These are phyloP conservation scores for Eupithecia pulchellata DNA, from an alignment of 2,888 invertebrate species.

Conservation along the genomic window DNA sequence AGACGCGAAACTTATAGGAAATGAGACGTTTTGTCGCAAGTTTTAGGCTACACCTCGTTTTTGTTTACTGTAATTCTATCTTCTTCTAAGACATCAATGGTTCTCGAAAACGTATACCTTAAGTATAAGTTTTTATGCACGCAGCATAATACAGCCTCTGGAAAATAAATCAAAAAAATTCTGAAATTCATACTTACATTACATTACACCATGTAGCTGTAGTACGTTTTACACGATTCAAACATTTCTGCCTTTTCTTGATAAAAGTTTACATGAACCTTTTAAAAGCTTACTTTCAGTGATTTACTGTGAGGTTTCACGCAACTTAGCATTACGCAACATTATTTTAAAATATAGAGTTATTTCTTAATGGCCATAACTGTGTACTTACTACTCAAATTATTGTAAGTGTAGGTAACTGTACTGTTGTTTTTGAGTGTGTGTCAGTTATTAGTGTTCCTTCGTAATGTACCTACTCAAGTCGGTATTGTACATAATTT, in stretches of 20 bases:
- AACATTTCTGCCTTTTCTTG: slow-evolving; percentile 6
- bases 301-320: slow-evolving; percentile 14
- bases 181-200: background rate
- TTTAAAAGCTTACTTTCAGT: slow-evolving; percentile 16
- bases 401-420: background rate
- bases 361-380: background rate
- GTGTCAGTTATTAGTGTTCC: too few species aligned
- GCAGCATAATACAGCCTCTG: too few species aligned
- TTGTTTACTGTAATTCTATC: too few species aligned
- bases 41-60: too few species aligned
- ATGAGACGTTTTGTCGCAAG: too few species aligned
- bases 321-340: slow-evolving; percentile 10
- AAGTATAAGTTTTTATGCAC: too few species aligned
- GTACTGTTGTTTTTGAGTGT: too few species aligned
- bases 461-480: too few species aligned
- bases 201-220: background rate
- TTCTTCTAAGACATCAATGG: too few species aligned
- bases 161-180: background rate
- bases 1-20: too few species aligned
- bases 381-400: background rate
- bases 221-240: slow-evolving; percentile 8
- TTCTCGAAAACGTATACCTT: too few species aligned
- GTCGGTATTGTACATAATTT: too few species aligned
- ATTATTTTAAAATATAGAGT: background rate
- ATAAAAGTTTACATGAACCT: slow-evolving; percentile 13